These are phyloP conservation scores for Henricia sp. DNA, from an alignment of 53 echinoderm and acorn worm species.

Conservation along the genomic window DNA sequence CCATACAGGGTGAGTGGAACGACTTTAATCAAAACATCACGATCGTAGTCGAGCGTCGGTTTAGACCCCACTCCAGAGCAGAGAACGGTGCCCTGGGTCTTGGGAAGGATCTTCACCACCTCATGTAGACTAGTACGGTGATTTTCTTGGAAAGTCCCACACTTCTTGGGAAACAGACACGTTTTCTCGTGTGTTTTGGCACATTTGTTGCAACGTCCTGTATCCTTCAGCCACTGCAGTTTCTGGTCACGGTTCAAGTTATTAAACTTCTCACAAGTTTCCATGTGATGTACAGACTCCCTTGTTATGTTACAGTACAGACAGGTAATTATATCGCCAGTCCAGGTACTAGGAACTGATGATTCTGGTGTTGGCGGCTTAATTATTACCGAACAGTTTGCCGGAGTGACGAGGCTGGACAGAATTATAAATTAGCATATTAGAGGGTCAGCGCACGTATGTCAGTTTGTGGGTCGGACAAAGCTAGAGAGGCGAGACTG, in stretches of 20 bases:
- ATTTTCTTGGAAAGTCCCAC: conserved; percentile 30
- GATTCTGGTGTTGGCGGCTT: too few relatives aligned
- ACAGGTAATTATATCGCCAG: conserved; percentile 9
- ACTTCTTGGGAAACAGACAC: conserved; percentile 41
- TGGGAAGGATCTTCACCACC: conserved; percentile 6
- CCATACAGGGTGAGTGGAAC: conserved; percentile 40
- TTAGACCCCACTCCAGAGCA: conserved; percentile 29
- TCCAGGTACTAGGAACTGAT: too few relatives aligned
- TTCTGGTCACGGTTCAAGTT: conserved; percentile 15
- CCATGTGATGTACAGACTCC: conserved; percentile 25
- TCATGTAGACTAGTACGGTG: conserved; percentile 47
- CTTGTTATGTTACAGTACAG: conserved; percentile 20
- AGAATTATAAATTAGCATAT: too few relatives aligned
- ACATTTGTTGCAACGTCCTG: conserved; percentile 36
- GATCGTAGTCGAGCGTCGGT: conserved; percentile 28
- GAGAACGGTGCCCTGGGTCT: conserved; percentile 14
- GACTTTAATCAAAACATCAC: conserved; percentile 38
- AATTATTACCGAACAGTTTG: too few relatives aligned
- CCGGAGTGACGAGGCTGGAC: too few relatives aligned
- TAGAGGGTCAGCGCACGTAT: too few relatives aligned
- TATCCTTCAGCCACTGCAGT: conserved; percentile 14
- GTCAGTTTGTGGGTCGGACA: too few relatives aligned
- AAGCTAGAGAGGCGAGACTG: too few relatives aligned
- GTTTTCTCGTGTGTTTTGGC: conserved; percentile 26
- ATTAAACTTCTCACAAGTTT: conserved; percentile 22